These are phyloP conservation scores for Sylvilagus floridanus DNA, from an alignment of 2,797 vertebrate genomes.

Conservation along the genomic window DNA sequence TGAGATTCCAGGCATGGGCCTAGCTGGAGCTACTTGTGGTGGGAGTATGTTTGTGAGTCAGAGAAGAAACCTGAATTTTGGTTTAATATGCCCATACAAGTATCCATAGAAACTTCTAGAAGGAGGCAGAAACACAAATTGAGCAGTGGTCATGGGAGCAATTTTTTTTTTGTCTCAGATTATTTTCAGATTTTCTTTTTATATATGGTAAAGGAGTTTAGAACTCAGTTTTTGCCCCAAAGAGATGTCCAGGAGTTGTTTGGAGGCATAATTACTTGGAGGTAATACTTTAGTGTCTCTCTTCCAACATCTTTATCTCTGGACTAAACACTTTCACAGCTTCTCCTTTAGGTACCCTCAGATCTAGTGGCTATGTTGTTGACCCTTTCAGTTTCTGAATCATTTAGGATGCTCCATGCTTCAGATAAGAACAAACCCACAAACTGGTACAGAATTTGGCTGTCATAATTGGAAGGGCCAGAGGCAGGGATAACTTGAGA, in stretches of 20 bases:
- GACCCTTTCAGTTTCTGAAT: neutral
- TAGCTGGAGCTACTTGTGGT: slow-evolving; percentile 21
- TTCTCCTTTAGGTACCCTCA: neutral
- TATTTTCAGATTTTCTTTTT: slow-evolving; percentile 56
- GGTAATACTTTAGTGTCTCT: neutral
- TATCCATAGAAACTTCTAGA: slow-evolving; percentile 9
- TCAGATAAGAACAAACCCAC: neutral
- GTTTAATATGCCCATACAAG: slow-evolving; percentile 37
- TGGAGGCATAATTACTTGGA: neutral
- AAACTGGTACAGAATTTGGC: slow-evolving; percentile 9
- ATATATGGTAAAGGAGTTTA: neutral
- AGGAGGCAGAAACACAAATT: neutral
- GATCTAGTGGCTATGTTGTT: neutral
- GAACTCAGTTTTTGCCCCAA: slow-evolving; percentile 21
- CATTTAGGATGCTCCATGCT: slow-evolving; percentile 24
- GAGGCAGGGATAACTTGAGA: slow-evolving; percentile 16
- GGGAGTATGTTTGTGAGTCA: neutral
- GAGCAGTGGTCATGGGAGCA: neutral
- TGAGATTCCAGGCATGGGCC: slow-evolving; percentile 15
- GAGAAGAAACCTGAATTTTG: slow-evolving; percentile 13
- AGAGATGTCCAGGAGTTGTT: neutral
- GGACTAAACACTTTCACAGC: neutral
- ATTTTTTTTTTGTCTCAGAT: slow-evolving; percentile 24
- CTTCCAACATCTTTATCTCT: neutral
- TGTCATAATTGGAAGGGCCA: slow-evolving; percentile 27